These are phyloP conservation scores for Tenualosa ilisha DNA, from an alignment of 2,797 vertebrate species.

Conservation along the genomic window DNA sequence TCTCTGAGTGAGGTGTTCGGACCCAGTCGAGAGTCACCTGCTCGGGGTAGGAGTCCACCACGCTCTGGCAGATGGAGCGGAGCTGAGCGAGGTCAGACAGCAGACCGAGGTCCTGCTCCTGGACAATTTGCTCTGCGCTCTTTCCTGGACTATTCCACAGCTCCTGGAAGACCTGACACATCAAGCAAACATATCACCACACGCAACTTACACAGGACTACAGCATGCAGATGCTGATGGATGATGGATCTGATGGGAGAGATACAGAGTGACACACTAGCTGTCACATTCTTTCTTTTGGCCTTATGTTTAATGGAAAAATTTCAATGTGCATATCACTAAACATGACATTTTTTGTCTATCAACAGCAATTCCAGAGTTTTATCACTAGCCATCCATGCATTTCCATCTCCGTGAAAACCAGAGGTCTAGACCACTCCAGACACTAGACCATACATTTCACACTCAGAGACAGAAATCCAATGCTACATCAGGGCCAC, in stretches of 20 bases:
- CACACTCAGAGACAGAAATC: conserved; percentile 6
- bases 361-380: no score
- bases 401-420: no score
- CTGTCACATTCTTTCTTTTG: neutral
- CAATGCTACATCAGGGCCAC: conserved; percentile 46
- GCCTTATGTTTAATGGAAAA: no score
- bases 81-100: conserved; percentile 78
- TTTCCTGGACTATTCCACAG: conserved; percentile 84
- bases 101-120: conserved; percentile 82
- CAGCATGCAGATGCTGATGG: neutral
- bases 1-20: neutral
- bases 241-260: neutral
- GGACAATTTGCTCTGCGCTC: conserved; percentile 79
- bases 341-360: no score
- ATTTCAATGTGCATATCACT: no score
- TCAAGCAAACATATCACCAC: neutral
- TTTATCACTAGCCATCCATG: no score
- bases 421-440: no score
- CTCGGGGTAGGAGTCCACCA: conserved; percentile 79
- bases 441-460: neutral
- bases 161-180: conserved; percentile 83
- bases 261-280: neutral
- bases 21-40: conserved; percentile 70
- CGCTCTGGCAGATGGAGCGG: conserved; percentile 81
- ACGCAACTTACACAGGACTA: neutral